A percentile compares a stretch with the other conserved stretches of the same genome.
These are phyloP conservation scores for Gorsachius goisagi DNA, from an alignment of 2,113 vertebrate genomes.

Conservation along the genomic window DNA sequence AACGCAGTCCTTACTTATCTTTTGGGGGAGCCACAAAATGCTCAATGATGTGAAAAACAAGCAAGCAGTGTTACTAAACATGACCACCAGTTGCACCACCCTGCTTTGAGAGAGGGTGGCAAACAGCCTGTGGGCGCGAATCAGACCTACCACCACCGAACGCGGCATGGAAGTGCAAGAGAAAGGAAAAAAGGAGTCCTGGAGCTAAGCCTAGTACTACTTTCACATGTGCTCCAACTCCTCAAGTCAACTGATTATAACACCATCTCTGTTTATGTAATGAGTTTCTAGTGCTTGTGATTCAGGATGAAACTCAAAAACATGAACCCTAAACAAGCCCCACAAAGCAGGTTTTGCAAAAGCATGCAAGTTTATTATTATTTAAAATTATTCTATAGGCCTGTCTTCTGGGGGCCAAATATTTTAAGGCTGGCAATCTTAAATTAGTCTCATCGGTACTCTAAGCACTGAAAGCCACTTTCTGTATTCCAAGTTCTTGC, in stretches of 20 bases:
- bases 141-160: not conserved
- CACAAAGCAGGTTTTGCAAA: not conserved
- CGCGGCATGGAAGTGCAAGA: accelerated
- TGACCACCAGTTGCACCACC: not conserved
- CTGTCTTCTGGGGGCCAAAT: not conserved
- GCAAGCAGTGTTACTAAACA: accelerated
- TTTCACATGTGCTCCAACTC: not conserved
- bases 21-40: not conserved
- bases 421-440: not conserved
- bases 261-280: not conserved
- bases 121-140: accelerated
- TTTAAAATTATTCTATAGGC: not conserved
- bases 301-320: not conserved
- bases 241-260: not conserved
- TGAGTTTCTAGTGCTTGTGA: not conserved
- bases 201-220: not conserved
- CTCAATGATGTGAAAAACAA: not conserved
- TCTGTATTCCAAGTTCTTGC: not conserved
- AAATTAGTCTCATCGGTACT: not conserved
- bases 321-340: not conserved
- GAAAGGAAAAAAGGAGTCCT: not conserved
- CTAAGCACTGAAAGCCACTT: not conserved
- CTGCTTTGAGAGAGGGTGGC: not conserved
- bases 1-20: not conserved
- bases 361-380: not conserved